These are phyloP conservation scores for Squalus acanthias DNA, from an alignment of 2,797 vertebrate genomes.

Conservation along the genomic window DNA sequence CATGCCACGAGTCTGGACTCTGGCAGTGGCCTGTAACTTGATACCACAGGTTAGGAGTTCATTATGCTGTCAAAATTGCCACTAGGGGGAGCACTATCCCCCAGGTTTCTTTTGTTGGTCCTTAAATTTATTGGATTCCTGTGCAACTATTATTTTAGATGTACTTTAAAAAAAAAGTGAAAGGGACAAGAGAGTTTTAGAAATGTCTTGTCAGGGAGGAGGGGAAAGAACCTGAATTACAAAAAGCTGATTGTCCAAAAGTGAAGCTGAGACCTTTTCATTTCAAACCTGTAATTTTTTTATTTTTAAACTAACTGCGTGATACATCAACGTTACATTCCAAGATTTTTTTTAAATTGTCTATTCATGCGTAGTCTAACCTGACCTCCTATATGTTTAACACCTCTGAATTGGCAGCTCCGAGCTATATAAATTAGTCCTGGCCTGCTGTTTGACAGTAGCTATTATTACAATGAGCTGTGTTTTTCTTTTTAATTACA, in stretches of 20 bases:
- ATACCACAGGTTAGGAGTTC: not conserved
- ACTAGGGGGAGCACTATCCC: not conserved
- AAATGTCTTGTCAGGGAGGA: not conserved
- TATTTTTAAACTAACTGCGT: not conserved
- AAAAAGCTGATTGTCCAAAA: not conserved
- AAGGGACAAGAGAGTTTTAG: not conserved
- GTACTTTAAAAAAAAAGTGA: not conserved
- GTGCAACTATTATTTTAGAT: not conserved
- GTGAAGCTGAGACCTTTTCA: not conserved
- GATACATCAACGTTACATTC: not conserved
- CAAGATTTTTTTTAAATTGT: not conserved
- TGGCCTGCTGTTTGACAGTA: not conserved
- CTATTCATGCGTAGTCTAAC: not conserved
- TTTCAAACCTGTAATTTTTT: not conserved
- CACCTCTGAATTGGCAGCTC: not conserved
- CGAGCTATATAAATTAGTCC: not conserved
- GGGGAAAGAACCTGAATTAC: not conserved
- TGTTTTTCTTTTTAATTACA: slow-evolving; percentile 16
- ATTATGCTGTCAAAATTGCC: not conserved
- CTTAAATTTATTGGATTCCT: not conserved
- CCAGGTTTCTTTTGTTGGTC: not conserved
- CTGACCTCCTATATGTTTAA: slow-evolving; percentile 3
- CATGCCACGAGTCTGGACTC: not conserved
- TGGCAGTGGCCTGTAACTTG: not conserved
- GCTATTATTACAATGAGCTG: not conserved